Evolutionary conservation across 2,888 invertebrate genomes (phyloP), one percentile per base, ranked within the genome.

Genomic region (Brachyptera risi): DNA sequence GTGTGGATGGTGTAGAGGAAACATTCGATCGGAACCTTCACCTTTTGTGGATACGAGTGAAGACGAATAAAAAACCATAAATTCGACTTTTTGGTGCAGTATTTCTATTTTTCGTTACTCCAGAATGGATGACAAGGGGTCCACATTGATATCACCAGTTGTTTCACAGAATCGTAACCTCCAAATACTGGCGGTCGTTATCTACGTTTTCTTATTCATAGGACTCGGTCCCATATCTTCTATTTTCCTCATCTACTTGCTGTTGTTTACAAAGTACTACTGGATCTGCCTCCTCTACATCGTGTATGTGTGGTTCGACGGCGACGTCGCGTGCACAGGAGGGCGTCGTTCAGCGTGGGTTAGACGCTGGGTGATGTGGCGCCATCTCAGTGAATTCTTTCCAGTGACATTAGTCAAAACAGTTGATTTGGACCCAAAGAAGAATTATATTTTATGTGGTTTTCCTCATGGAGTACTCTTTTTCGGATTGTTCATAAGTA

Each of bases 381-480:
- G 78, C 1, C 83, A 88, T 71, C 87, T 86, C 72, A 79, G 85
- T 23, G 84, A 88, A 66, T 97, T 93, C 73, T 97, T 96, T 71
- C 96, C 97, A 0, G 77, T 92, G 24, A 83, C 83, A 62, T 77
- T 96, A 42, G 84, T 91, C 1, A 92, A 93, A 74, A 93, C 91
- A 0, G 83, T 79, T 0, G 91, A 96, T 1, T 72, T 97, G 58
- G 86, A 90, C 68, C 86, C 93, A 0, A 77, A 83, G 31, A 83
- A 80, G 68, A 93, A 93, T 75, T 96, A 96, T 72, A 78, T 96
- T 19, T 83, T 93, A 64, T 92, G 93, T 4, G 84, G 85, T 63
- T 96, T 92, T 74, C 97, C 97, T 0, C 97, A 98, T 74, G 97
- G 97, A 1, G 79, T 95, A 0, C 78, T 96, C 15, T 87, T 90